These are phyloP conservation scores for Coendou prehensilis DNA, from an alignment of 2,797 vertebrate species.

Conservation along the genomic window DNA sequence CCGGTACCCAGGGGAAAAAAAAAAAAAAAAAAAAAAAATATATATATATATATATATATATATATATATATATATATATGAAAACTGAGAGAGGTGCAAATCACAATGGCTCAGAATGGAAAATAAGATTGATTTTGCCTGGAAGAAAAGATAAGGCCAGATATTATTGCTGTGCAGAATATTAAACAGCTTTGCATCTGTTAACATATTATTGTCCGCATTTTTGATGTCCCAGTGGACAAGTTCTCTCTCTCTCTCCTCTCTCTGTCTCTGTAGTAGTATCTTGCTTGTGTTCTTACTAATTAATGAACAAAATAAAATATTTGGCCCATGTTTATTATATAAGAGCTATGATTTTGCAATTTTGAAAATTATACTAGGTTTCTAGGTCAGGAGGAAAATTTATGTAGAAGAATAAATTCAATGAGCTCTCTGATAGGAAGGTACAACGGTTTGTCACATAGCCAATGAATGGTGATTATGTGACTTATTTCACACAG, in stretches of 20 bases:
- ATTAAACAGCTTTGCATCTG: background rate
- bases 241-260: background rate
- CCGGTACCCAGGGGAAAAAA: too few species aligned
- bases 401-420: background rate
- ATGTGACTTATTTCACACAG: background rate
- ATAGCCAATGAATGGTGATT: background rate
- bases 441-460: background rate
- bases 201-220: background rate
- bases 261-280: background rate
- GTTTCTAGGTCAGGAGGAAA: background rate
- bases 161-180: background rate
- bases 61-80: too few species aligned
- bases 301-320: slow-evolving; percentile 27
- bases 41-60: too few species aligned
- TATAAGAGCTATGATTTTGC: background rate
- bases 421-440: background rate
- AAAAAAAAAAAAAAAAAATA: too few species aligned
- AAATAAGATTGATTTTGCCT: background rate
- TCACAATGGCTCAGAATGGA: background rate
- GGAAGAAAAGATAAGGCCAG: background rate
- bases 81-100: background rate
- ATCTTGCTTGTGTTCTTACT: background rate
- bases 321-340: background rate
- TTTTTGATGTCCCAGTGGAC: background rate
- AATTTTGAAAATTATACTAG: background rate